Percentiles rank a stretch among this genome's conserved stretches.
phyloP scores from a whole-genome alignment of 1,140 invertebrate species.

The Pseudomyrmex flavicornis region DNA sequence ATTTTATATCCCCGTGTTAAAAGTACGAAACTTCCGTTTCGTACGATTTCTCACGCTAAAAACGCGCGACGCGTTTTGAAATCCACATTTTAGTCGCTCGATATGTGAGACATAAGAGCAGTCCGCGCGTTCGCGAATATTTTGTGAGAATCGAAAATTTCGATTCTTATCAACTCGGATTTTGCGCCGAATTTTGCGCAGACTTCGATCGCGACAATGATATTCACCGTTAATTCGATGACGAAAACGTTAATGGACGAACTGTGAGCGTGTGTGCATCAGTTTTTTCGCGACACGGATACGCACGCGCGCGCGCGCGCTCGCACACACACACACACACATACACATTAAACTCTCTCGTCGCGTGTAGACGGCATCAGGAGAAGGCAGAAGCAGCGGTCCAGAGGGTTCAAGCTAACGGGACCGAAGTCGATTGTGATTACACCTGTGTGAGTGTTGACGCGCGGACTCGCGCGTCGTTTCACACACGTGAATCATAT shows the following conservation, averaged over 20 bases:
- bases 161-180: not conserved
- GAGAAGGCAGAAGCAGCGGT: slow-evolving; percentile 62
- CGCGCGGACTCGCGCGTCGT: slow-evolving; percentile 54
- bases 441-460: slow-evolving; percentile 57
- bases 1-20: slow-evolving; percentile 5
- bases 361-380: slow-evolving; percentile 2
- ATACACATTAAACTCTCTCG: slow-evolving; percentile 28
- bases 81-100: too few species aligned
- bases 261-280: slow-evolving; percentile 47
- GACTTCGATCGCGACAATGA: slow-evolving; percentile 56
- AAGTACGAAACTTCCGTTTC: not conserved
- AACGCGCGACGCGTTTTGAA: too few species aligned
- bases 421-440: slow-evolving; percentile 77
- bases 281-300: slow-evolving; percentile 52
- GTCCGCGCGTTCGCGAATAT: not conserved
- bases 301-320: too few species aligned
- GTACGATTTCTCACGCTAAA: not conserved
- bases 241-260: slow-evolving; percentile 48
- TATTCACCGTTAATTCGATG: slow-evolving; percentile 78
- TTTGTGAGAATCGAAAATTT: not conserved
- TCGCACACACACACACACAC: slow-evolving; percentile 21
- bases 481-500: slow-evolving; percentile 43
- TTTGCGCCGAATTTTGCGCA: not conserved
- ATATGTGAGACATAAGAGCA: too few species aligned
- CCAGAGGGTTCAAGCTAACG: slow-evolving; percentile 81